Conservation (phyloP, 1,140 invertebrate species). For the Theocolax elegans region DNA sequence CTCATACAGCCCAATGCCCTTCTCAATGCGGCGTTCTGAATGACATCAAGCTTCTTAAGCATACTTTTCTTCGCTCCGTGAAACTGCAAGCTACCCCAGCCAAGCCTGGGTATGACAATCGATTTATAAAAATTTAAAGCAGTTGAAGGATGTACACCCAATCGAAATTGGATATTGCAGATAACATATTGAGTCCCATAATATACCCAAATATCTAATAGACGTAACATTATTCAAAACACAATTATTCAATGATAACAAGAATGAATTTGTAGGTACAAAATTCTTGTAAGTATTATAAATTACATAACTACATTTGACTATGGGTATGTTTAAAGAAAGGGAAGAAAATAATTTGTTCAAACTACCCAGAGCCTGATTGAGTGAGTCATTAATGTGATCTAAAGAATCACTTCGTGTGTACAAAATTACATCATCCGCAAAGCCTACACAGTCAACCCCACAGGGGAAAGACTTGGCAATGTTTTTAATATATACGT, state of each 20-base stretch:
- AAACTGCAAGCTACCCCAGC: slow-evolving; percentile 37
- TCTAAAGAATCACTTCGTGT: background rate
- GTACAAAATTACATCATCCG: slow-evolving; percentile 29
- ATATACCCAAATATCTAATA: slow-evolving; percentile 22
- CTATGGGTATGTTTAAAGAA: background rate
- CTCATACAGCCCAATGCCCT: slow-evolving; percentile 31
- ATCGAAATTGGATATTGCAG: slow-evolving; percentile 25
- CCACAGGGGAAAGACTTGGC: background rate
- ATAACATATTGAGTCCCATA: slow-evolving; percentile 29
- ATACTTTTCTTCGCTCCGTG: background rate
- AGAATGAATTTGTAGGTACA: background rate
- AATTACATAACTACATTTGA: slow-evolving; percentile 13
- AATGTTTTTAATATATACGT: slow-evolving; percentile 25
- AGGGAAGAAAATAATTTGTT: background rate
- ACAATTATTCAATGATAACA: background rate
- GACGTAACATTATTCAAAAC: background rate
- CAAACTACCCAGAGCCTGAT: background rate
- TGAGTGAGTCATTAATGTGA: background rate
- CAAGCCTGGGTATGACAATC: slow-evolving; percentile 33
- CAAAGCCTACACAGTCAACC: slow-evolving; percentile 19
- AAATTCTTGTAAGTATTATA: background rate
- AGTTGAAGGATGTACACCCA: slow-evolving; percentile 35
- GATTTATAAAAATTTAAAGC: slow-evolving; percentile 41
- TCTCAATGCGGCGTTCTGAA: slow-evolving; percentile 38
- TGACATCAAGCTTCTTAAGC: slow-evolving; percentile 22